Percentiles rank a stretch among this genome's conserved stretches.
Evolutionary conservation across 2,888 invertebrate genomes (phyloP).

Genomic region (Piscicola geometra): DNA sequence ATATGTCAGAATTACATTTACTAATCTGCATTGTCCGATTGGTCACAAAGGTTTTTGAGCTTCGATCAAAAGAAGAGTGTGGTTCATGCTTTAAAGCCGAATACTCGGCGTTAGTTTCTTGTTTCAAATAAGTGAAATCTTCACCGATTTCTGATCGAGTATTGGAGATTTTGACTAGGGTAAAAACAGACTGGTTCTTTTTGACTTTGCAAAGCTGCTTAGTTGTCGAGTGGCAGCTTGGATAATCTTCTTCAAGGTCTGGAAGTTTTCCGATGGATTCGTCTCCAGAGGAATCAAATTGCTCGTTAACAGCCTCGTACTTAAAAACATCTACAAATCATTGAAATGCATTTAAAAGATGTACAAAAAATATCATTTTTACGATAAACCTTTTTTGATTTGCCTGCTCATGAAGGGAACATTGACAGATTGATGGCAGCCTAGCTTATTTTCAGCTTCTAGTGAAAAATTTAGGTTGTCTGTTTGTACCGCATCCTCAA

Average conservation of each 20-base stretch:
- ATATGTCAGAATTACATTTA: background rate
- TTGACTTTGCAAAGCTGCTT: background rate
- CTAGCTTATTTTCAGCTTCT: too few relatives aligned
- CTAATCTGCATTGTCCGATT: background rate
- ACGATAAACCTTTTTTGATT: too few relatives aligned
- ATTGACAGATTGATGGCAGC: too few relatives aligned
- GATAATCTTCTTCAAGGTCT: conserved; percentile 3
- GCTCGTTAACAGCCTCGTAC: background rate
- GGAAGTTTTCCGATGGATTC: conserved; percentile 9
- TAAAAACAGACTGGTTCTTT: background rate
- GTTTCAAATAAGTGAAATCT: background rate
- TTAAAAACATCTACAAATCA: background rate
- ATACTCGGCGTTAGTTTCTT: background rate
- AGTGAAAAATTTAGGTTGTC: too few relatives aligned
- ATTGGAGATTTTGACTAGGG: background rate
- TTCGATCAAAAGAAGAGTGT: background rate
- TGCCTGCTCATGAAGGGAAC: too few relatives aligned
- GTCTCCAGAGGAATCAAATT: conserved; percentile 10
- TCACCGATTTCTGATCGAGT: background rate
- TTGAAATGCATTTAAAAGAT: background rate
- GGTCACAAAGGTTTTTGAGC: background rate
- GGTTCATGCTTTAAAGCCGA: background rate
- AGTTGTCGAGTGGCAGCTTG: background rate
- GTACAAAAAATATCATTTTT: too few relatives aligned
- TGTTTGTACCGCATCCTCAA: too few relatives aligned